Evolutionary conservation across 1,140 invertebrate species (phyloP), one percentile per base, ranked within the genome.

Genomic region (Diabrotica undecimpunctata): DNA sequence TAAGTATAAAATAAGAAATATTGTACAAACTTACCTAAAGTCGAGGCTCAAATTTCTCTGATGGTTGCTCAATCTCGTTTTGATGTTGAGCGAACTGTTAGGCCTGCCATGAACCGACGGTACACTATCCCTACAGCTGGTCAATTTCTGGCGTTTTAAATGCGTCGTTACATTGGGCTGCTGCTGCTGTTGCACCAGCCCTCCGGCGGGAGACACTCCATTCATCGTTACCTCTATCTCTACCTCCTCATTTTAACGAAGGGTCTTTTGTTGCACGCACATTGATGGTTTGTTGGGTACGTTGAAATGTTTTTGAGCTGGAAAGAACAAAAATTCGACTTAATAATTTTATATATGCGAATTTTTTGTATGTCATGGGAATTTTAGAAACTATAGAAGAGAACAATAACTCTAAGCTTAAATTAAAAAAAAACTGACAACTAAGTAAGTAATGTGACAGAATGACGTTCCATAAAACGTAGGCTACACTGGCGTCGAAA

Each of bases 11-110:
- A 25, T 25, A 25, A 25, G 25, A 4, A 25, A 25, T 25, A 25
- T 25, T 25, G 25, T 25, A 46, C n/a, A 50, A 50, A 65, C 70
- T 74, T 70, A 89, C 87, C 88, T 86, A 75, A 90, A 90, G 78
- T 91, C 89, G 66, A 91, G 81, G 74, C 89, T 90, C 68, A 89
- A 83, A 79, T 91, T 91, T 73, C 89, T 84, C 79, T 91, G 89
- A 80, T 91, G 89, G 68, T 85, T 89, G 69, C 85, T 87, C 72
- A 88, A 80, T 74, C 86, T 81, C 66, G 83, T 83, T 72, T 86
- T 84, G 55, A 75, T 71, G 56, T 81, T 83, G 67, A 80, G 80
- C 67, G 81, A 74, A 67, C 14, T 75, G 68, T 80, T 81, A 57
- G 84, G 80, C 54, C 85, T 81, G 41, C 86, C 86, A 75, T 89